Conservation (phyloP, 2,113 vertebrate genomes). For the Pan troglodytes region DNA sequence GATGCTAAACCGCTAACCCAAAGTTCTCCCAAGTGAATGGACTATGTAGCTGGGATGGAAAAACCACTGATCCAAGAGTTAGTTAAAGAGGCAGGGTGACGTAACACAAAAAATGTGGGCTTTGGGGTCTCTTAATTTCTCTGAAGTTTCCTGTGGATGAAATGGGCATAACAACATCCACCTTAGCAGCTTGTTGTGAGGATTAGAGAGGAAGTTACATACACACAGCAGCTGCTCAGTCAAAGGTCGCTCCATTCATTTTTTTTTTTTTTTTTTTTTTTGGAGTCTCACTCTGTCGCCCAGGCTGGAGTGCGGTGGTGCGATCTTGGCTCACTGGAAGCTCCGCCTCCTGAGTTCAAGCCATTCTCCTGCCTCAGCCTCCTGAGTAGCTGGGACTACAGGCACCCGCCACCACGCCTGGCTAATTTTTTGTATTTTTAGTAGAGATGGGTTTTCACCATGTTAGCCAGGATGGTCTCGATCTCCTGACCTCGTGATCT, state of each 20-base stretch:
- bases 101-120: neutral
- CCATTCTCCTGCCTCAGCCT: too few relatives aligned
- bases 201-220: neutral
- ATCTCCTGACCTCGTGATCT: too few relatives aligned
- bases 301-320: too few relatives aligned
- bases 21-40: neutral
- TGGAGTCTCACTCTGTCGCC: too few relatives aligned
- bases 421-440: too few relatives aligned
- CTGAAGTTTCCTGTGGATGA: neutral
- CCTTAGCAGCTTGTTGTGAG: neutral
- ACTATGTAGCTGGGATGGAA: neutral
- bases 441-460: too few relatives aligned
- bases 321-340: too few relatives aligned
- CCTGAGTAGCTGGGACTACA: too few relatives aligned
- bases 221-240: neutral
- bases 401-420: too few relatives aligned
- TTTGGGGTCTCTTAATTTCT: neutral
- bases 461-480: too few relatives aligned
- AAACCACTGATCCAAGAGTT: neutral
- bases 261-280: too few relatives aligned
- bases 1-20: neutral
- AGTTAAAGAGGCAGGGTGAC: neutral
- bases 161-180: neutral
- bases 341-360: too few relatives aligned
- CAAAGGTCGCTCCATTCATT: neutral